These are phyloP conservation scores for Nemopilema nomurai DNA, from an alignment of 30 jellyfish, hydroid and myxozoan species.

Conservation along the genomic window DNA sequence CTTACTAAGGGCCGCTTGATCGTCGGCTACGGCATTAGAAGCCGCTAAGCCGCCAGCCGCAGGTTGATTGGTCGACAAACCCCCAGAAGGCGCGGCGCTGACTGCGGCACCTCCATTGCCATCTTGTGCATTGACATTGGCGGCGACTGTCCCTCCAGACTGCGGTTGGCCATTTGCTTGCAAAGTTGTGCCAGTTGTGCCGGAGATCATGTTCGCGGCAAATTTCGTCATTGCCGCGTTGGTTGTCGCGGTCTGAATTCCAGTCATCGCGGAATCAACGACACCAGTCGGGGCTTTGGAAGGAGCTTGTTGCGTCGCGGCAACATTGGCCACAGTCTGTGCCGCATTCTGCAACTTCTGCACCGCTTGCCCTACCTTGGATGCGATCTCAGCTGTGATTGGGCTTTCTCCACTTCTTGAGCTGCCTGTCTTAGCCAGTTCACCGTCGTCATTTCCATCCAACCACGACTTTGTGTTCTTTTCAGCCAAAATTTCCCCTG, in stretches of 20 bases:
- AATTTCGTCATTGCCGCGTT: conserved; percentile 40
- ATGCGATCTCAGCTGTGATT: conserved; percentile 1
- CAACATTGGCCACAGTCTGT: conserved; percentile 24
- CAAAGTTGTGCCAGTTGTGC: conserved; percentile 9
- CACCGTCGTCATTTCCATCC: not conserved
- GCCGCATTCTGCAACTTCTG: conserved; percentile 62
- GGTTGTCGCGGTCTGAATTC: conserved; percentile 12
- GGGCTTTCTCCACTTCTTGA: conserved; percentile 40
- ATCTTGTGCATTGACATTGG: not conserved
- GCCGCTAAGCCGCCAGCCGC: conserved; percentile 41
- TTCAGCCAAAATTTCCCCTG: not conserved
- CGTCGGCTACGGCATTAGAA: conserved; percentile 44
- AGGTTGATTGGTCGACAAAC: conserved; percentile 14
- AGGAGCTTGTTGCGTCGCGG: conserved; percentile 13
- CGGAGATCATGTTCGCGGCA: conserved; percentile 49
- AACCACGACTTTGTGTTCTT: not conserved
- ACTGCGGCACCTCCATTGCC: not conserved
- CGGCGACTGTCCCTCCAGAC: conserved; percentile 11
- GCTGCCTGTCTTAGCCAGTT: not conserved
- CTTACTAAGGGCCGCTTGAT: conserved; percentile 43
- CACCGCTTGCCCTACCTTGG: conserved; percentile 55
- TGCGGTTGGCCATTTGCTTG: not conserved
- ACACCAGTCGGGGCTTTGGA: conserved; percentile 5
- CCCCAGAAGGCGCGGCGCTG: conserved; percentile 8
- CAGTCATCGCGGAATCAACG: conserved; percentile 36